Evolutionary conservation across 1,140 invertebrate species (phyloP), one percentile per base, ranked within the genome.

Genomic region (Meteorus sp.): DNA sequence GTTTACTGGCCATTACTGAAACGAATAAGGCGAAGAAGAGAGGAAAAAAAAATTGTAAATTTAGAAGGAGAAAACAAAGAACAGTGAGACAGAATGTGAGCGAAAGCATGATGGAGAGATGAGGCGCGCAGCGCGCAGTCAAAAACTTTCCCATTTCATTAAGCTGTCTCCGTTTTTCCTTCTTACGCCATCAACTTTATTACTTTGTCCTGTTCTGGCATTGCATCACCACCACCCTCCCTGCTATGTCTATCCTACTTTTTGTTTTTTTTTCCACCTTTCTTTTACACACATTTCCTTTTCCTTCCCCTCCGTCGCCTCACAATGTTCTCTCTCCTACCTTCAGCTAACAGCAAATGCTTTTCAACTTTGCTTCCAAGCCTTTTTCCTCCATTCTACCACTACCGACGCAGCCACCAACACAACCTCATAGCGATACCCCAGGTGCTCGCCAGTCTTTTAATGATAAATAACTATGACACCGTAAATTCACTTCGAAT

Each of bases 111-210:
- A n/a, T n/a, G n/a, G n/a, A n/a, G n/a, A n/a, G n/a, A n/a, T n/a
- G n/a, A n/a, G n/a, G n/a, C n/a, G n/a, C n/a, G n/a, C n/a, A n/a
- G n/a, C n/a, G n/a, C 57, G 50, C 48, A 63, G 41, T 55, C 56
- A 59, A 60, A 74, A 75, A 75, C 73, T 75, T 75, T 73, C 70
- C 70, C 73, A 75, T 75, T 73, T 75, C 73, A 75, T 75, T 75
- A 75, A 65, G 64, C 60, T 31, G 39, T 60, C 57, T 33, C 60
- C 51, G 37, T 68, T 66, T 61, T 65, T 62, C 58, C 54, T 66
- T 48, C 19, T 52, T 61, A 53, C 50, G 13, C 64, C 65, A 70
- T 75, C 69, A 75, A 70, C 67, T 71, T 72, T 71, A 72, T 74
- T 74, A 74, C 69, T 71, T 70, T 70, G 67, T 73, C 65, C 68